phyloP scores from a whole-genome alignment of 2,113 vertebrate genomes.

The Lamprologus speciosus region DNA sequence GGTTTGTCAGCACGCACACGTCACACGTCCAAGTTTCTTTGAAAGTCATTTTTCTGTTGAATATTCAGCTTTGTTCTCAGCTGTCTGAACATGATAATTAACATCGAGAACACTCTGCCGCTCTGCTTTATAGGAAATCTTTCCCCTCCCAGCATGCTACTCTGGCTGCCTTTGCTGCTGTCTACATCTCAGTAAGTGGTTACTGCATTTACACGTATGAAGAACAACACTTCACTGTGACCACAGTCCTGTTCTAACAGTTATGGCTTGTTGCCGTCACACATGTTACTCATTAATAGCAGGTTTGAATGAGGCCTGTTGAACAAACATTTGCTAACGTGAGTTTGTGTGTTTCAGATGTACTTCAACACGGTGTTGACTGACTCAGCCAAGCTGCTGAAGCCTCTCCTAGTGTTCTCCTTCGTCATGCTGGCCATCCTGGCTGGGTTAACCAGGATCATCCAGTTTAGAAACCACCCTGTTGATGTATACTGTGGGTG shows the following conservation, averaged over 20 bases:
- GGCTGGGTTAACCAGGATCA: conserved; percentile 90
- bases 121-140: conserved; percentile 58
- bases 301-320: background rate
- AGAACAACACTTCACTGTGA: background rate
- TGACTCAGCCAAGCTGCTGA: conserved; percentile 94
- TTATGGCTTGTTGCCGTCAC: background rate
- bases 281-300: background rate
- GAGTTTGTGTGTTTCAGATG: conserved; percentile 77
- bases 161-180: conserved; percentile 70
- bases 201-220: background rate
- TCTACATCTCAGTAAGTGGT: conserved; percentile 70
- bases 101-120: background rate
- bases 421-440: conserved; percentile 94
- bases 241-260: background rate
- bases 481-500: conserved; percentile 97
- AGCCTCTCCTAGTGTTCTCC: conserved; percentile 91
- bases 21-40: background rate
- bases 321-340: background rate
- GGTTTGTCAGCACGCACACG: background rate
- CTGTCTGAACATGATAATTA: conserved; percentile 18
- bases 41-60: conserved; percentile 16
- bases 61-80: conserved; percentile 22
- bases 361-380: conserved; percentile 97
- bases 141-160: conserved; percentile 75
- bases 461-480: conserved; percentile 95